Conservation (phyloP, 2,113 vertebrate genomes). For the Sarotherodon lohbergeri region DNA sequence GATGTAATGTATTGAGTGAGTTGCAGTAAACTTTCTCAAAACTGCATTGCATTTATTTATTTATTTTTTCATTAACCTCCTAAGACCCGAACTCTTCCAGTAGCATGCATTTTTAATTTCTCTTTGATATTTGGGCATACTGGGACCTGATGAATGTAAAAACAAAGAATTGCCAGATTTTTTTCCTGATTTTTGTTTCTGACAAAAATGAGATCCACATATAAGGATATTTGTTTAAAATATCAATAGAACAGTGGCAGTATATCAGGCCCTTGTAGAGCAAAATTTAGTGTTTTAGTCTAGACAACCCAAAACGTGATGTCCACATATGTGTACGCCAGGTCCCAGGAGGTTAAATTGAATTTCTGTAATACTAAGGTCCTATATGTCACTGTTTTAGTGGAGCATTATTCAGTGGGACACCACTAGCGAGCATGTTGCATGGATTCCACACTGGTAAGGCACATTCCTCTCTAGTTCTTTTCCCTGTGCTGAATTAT, state of each 20-base stretch:
- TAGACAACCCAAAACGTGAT: neutral
- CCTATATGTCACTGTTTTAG: neutral
- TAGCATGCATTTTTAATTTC: fast-evolving
- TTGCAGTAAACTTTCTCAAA: neutral
- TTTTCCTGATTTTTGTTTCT: neutral
- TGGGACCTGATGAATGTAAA: neutral
- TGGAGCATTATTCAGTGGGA: neutral
- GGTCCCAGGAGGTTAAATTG: neutral
- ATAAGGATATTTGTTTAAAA: fast-evolving
- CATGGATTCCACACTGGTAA: neutral
- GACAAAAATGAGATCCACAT: neutral
- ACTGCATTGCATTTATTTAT: neutral
- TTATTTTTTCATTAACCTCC: neutral
- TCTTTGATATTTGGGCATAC: neutral
- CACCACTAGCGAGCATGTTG: neutral
- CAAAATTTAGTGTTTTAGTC: neutral
- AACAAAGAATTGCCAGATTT: neutral
- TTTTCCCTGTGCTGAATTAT: neutral
- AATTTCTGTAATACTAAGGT: fast-evolving
- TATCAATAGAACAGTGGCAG: neutral
- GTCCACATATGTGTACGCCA: neutral
- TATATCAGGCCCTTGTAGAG: neutral
- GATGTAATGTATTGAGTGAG: neutral
- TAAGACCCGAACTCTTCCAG: neutral
- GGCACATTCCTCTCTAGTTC: neutral